Conservation (phyloP, 2,797 vertebrate species). For the Cercopithecus diana region DNA sequence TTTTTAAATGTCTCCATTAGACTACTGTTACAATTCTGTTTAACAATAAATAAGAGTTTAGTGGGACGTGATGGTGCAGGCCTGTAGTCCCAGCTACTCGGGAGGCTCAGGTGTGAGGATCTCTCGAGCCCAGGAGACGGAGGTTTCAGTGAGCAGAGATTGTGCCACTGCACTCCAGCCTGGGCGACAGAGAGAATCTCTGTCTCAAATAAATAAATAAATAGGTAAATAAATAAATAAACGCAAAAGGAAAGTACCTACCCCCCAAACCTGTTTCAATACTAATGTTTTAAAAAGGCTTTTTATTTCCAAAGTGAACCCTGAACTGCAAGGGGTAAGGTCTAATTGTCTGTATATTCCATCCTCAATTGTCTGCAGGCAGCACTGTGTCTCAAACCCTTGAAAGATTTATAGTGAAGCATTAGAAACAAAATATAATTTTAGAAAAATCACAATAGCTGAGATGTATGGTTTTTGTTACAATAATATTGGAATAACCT, state of each 20-base stretch:
- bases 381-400: not conserved
- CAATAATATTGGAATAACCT: not conserved
- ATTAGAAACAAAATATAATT: not conserved
- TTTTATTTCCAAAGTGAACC: not conserved
- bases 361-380: not conserved
- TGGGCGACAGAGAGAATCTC: not conserved
- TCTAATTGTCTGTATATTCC: not conserved
- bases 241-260: not conserved
- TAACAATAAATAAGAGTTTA: conserved; percentile 27
- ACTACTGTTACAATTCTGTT: not conserved
- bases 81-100: not conserved
- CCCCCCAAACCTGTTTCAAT: not conserved
- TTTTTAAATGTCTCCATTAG: not conserved
- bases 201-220: not conserved
- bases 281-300: not conserved
- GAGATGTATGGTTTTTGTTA: not conserved
- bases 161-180: not conserved
- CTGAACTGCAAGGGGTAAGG: not conserved
- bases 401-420: not conserved
- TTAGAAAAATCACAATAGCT: not conserved
- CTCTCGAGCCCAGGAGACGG: not conserved
- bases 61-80: not conserved
- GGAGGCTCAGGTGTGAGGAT: not conserved
- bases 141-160: not conserved
- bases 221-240: not conserved